Conservation (phyloP, 1,140 invertebrate species). For the Nomia melanderi region DNA sequence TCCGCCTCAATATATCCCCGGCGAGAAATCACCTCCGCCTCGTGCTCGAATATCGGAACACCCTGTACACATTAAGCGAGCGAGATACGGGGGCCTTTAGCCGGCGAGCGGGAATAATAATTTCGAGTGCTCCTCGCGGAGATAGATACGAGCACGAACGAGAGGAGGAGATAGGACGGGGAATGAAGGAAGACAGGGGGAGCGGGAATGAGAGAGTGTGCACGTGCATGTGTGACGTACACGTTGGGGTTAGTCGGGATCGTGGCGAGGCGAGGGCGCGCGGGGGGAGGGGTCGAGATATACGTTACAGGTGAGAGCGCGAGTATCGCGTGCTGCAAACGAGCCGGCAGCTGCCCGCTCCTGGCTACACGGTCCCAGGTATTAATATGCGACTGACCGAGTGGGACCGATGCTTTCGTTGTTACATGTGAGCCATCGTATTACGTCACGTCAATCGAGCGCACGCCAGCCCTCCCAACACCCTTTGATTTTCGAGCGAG, state of each 20-base stretch:
- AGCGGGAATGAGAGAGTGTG: slow-evolving; percentile 11
- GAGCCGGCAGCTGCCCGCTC: slow-evolving; percentile 76
- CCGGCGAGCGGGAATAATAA: slow-evolving; percentile 63
- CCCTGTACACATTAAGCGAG: slow-evolving; percentile 56
- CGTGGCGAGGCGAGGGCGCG: slow-evolving; percentile 28
- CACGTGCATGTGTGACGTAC: too few relatives aligned
- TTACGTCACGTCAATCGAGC: slow-evolving; percentile 61
- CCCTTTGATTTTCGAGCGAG: slow-evolving; percentile 39
- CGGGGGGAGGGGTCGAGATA: slow-evolving; percentile 61
- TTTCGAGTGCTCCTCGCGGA: slow-evolving; percentile 59
- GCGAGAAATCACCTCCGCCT: slow-evolving; percentile 47
- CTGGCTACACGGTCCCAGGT: slow-evolving; percentile 71
- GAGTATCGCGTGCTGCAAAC: slow-evolving; percentile 77
- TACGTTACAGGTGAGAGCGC: slow-evolving; percentile 80
- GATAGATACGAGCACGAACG: slow-evolving; percentile 59
- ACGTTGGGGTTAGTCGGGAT: neutral
- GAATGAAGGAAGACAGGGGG: neutral
- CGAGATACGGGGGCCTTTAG: slow-evolving; percentile 60
- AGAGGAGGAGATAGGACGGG: neutral
- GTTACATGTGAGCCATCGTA: slow-evolving; percentile 62
- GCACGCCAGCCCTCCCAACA: slow-evolving; percentile 2
- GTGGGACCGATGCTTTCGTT: slow-evolving; percentile 72
- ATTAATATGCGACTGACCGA: slow-evolving; percentile 79
- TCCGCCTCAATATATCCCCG: slow-evolving; percentile 18
- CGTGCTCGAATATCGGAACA: slow-evolving; percentile 58